Percentiles rank a stretch among this genome's conserved stretches.
Conservation (phyloP, 1,140 invertebrate species). For the Samia ricini region DNA sequence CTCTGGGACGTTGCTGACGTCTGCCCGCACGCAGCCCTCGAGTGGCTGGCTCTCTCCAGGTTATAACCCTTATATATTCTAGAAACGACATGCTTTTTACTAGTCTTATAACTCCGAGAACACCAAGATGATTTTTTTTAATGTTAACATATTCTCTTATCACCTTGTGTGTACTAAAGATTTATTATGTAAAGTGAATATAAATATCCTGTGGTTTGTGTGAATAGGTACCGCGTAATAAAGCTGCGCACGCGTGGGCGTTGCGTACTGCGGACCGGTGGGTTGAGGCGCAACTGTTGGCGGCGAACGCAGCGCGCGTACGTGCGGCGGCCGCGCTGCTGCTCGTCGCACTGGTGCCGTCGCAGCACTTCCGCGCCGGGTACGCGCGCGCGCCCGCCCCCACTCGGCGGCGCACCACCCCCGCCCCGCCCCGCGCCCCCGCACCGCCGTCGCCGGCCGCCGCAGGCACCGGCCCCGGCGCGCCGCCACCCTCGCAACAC, state of each 20-base stretch:
- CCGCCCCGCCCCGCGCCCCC: slow-evolving; percentile 44
- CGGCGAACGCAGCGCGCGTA: slow-evolving; percentile 90
- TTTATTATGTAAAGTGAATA: no score
- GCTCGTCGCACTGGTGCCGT: slow-evolving; percentile 92
- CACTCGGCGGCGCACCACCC: slow-evolving; percentile 43
- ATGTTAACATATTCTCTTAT: no score
- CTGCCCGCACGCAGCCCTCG: slow-evolving; percentile 92
- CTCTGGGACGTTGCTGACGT: slow-evolving; percentile 95
- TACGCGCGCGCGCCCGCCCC: slow-evolving; percentile 79
- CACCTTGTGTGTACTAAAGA: no score
- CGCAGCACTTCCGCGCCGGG: slow-evolving; percentile 90
- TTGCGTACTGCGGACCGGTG: slow-evolving; percentile 91
- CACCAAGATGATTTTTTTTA: no score
- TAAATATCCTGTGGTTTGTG: not conserved
- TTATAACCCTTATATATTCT: slow-evolving; percentile 30
- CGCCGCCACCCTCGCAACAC: slow-evolving; percentile 72
- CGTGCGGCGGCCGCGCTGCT: slow-evolving; percentile 90
- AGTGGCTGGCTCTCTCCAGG: slow-evolving; percentile 91
- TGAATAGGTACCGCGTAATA: slow-evolving; percentile 86
- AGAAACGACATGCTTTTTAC: no score
- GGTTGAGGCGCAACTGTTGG: slow-evolving; percentile 93
- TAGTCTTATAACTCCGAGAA: no score
- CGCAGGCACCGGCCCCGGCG: slow-evolving; percentile 83
- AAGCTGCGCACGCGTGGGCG: slow-evolving; percentile 93
- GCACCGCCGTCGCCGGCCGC: slow-evolving; percentile 78